A percentile compares a stretch with the other conserved stretches of the same genome.
These are phyloP conservation scores for Acrobasis consociella DNA, from an alignment of 2,888 invertebrate species.

Conservation along the genomic window DNA sequence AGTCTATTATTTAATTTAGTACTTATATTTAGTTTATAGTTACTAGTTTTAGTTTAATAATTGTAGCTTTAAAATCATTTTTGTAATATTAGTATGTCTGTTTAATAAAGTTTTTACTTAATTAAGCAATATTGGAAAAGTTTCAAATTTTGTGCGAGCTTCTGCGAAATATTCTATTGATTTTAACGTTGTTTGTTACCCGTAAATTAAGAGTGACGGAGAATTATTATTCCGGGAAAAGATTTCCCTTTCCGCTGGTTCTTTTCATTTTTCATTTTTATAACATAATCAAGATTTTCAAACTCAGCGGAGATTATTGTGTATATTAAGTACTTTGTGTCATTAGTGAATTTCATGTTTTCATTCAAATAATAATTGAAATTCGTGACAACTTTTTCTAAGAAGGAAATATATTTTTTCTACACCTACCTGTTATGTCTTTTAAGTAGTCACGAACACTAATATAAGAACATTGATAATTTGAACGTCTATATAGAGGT, in stretches of 20 bases:
- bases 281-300: not conserved
- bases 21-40: no score
- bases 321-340: not conserved
- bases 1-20: no score
- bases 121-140: not conserved
- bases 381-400: no score
- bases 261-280: not conserved
- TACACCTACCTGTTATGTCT: no score
- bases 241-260: not conserved
- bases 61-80: no score
- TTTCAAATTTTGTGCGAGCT: not conserved
- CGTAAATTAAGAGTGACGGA: conserved; percentile 6
- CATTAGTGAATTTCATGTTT: not conserved
- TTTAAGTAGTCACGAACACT: no score
- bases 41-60: no score
- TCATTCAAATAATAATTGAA: no score
- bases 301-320: not conserved
- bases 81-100: not conserved
- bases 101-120: not conserved
- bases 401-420: no score
- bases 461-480: no score
- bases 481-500: no score
- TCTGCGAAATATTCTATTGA: not conserved
- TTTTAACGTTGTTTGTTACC: not conserved
- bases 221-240: not conserved